These are phyloP conservation scores for Chauna torquata DNA, from an alignment of 2,113 vertebrate species.

Conservation along the genomic window DNA sequence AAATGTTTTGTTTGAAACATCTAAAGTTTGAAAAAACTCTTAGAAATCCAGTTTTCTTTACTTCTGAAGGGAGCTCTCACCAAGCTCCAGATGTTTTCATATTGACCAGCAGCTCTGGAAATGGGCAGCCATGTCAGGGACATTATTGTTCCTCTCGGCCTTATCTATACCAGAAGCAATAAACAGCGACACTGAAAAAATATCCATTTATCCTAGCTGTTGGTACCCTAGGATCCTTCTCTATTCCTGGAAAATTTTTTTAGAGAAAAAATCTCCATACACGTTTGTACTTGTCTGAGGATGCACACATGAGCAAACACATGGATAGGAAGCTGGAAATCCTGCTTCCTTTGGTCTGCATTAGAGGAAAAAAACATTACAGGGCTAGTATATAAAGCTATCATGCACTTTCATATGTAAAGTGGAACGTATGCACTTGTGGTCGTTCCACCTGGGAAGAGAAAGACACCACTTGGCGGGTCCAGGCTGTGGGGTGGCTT, in stretches of 20 bases:
- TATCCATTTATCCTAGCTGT: background rate
- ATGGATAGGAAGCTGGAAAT: background rate
- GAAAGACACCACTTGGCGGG: background rate
- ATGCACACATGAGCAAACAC: background rate
- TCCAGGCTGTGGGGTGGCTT: background rate
- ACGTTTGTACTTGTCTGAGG: background rate
- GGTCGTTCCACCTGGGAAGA: background rate
- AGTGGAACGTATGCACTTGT: background rate
- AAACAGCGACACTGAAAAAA: conserved; percentile 49
- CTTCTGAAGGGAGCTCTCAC: background rate
- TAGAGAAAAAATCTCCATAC: background rate
- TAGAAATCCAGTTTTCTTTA: background rate
- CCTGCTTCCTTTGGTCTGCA: conserved; percentile 33
- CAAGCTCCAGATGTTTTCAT: conserved; percentile 34
- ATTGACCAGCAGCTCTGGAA: conserved; percentile 47
- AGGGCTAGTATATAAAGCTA: background rate
- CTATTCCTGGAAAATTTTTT: background rate
- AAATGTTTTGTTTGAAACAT: background rate
- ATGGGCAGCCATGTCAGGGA: background rate
- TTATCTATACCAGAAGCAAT: conserved; percentile 17
- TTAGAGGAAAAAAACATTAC: background rate
- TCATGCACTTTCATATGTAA: background rate
- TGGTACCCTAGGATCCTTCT: background rate
- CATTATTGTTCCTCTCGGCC: conserved; percentile 23
- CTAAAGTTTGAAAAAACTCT: background rate